Base-by-base conservation (phyloP, 2,113 vertebrate species). In the Pollimyrus isidori region DNA sequence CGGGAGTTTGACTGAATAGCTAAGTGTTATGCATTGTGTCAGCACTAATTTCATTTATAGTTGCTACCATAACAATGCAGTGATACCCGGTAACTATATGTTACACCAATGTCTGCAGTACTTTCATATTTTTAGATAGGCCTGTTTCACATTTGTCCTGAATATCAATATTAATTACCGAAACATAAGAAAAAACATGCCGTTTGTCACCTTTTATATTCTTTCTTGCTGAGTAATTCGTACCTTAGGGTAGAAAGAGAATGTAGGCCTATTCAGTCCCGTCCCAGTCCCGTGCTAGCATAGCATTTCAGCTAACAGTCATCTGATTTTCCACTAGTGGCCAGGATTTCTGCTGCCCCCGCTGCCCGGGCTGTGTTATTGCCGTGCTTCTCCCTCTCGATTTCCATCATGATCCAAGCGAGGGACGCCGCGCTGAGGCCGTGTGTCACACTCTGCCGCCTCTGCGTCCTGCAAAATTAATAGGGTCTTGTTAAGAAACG, bases 11-110 rank as follows among this genome's bases (percentile, higher is more conserved):
- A 80, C 73, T 80, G 35, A 80, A 39, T 80, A 39, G 73, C 73
- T 42, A 19, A 80, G 73, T 80, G 35, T 80, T 80, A 69, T 19
- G 73, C 73, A 42, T 39, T 19, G 35, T 80, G 30, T 42, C 30
- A 39, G 35, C 35, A 19, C 73, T 80, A 35, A 42, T 80, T 39
- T 80, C 73, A 80, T 80, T 19, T 80, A 80, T 39, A 17, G 69
- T 76, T 76, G 30, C 35, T 73, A 73, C 35, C 65, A 9, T 62
- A 42, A 50, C 73, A 65, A 86, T 90, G 21, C 83, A 90, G 21
- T 49, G 65, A 58, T 45, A 49, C 48, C 45, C n/a, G 1, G 42
- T 86, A 45, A 76, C 69, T 84, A 39, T 83, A 15, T 73, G 65
- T 73, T 30, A 73, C 11, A 42, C 17, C 80, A 9, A 49, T 42